phyloP scores from a whole-genome alignment of 2,888 invertebrate species.

The Andrena bucephala region DNA sequence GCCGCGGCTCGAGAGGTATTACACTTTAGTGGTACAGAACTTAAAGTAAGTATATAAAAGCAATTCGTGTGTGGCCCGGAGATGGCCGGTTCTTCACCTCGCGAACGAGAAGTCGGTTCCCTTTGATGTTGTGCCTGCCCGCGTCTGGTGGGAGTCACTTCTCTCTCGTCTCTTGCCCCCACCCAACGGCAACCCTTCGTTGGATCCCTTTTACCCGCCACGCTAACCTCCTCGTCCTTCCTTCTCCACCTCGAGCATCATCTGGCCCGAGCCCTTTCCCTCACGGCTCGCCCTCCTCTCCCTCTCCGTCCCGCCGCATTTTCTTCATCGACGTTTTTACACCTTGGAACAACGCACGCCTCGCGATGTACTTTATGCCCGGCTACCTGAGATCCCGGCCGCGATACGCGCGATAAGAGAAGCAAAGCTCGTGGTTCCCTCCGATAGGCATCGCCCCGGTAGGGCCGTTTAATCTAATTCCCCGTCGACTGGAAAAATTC shows the following conservation, averaged over 20 bases:
- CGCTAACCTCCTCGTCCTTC: slow-evolving; percentile 57
- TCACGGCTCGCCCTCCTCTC: not conserved
- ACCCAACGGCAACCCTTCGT: slow-evolving; percentile 60
- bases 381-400: slow-evolving; percentile 46
- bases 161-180: slow-evolving; percentile 68
- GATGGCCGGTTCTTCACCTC: slow-evolving; percentile 85
- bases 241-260: slow-evolving; percentile 10
- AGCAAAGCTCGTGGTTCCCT: not conserved
- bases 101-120: slow-evolving; percentile 84
- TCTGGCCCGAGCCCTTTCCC: not conserved
- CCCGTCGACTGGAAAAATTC: not conserved
- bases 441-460: not conserved
- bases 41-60: slow-evolving; percentile 84
- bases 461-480: not conserved
- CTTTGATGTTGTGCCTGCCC: slow-evolving; percentile 84
- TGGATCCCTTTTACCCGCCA: slow-evolving; percentile 66
- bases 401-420: slow-evolving; percentile 37
- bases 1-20: slow-evolving; percentile 76
- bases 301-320: slow-evolving; percentile 13
- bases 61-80: slow-evolving; percentile 85
- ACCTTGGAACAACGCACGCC: slow-evolving; percentile 47
- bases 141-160: slow-evolving; percentile 78
- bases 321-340: slow-evolving; percentile 60
- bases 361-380: slow-evolving; percentile 46
- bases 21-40: slow-evolving; percentile 79